Conservation (phyloP, 2,113 vertebrate genomes). For the Coptodon rendalli region DNA sequence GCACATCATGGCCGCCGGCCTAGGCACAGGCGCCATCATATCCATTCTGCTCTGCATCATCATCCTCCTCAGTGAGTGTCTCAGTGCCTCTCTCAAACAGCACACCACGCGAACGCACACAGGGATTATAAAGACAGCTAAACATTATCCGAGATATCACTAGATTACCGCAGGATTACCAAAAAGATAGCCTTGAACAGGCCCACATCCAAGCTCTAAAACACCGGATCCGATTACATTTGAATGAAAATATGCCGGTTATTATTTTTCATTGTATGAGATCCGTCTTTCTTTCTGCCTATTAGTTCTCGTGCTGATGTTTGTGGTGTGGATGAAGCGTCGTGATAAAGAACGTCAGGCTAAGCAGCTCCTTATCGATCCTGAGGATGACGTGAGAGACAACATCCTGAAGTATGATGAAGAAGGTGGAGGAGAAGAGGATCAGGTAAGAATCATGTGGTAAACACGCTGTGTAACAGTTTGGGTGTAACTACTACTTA, state of each 20-base stretch:
- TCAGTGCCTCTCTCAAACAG: neutral
- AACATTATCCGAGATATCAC: constrained; percentile 35
- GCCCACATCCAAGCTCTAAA: constrained; percentile 25
- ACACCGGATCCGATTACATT: constrained; percentile 46
- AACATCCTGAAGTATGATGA: constrained; percentile 98
- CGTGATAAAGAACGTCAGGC: constrained; percentile 93
- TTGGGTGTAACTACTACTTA: too few species aligned
- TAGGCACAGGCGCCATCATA: constrained; percentile 94
- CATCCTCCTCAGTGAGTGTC: constrained; percentile 92
- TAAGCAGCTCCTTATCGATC: constrained; percentile 94
- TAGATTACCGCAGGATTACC: constrained; percentile 62
- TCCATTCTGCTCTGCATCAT: constrained; percentile 97
- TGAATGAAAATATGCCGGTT: constrained; percentile 42
- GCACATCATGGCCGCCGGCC: constrained; percentile 85
- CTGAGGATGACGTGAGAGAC: constrained; percentile 93
- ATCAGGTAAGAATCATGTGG: constrained; percentile 78
- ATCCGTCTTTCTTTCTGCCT: neutral
- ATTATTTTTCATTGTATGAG: constrained; percentile 28
- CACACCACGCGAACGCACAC: neutral
- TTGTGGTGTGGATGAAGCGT: constrained; percentile 97
- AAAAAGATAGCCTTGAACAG: constrained; percentile 42
- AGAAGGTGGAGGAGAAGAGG: constrained; percentile 97
- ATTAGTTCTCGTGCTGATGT: constrained; percentile 89
- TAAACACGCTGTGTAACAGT: neutral
- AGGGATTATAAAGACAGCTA: constrained; percentile 47